Conservation (phyloP, 1,140 invertebrate species). For the Zaprionus taronus region DNA sequence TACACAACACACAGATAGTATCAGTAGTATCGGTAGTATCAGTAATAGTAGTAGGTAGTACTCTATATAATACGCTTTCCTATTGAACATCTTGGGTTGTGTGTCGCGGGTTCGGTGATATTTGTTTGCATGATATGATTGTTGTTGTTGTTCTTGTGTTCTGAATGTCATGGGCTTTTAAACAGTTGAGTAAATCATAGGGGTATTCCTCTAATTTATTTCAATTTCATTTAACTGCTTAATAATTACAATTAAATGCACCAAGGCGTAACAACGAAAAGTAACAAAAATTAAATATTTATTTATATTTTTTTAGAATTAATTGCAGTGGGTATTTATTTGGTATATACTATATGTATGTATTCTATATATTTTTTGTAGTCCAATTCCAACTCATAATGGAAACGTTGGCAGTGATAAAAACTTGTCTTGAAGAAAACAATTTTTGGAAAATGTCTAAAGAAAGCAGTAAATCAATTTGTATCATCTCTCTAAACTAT, state of each 20-base stretch:
- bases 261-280: conserved; percentile 20
- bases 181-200: conserved; percentile 18
- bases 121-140: conserved; percentile 74
- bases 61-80: neutral
- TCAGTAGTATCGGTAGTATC: neutral
- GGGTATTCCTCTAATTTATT: conserved; percentile 25
- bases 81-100: neutral
- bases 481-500: conserved; percentile 26
- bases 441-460: conserved; percentile 16
- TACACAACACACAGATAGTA: conserved; percentile 4
- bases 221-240: conserved; percentile 16
- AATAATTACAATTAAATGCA: conserved; percentile 30
- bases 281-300: conserved; percentile 9
- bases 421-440: conserved; percentile 19
- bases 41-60: neutral
- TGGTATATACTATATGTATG: conserved; percentile 5
- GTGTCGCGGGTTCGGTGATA: conserved; percentile 42
- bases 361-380: conserved; percentile 1
- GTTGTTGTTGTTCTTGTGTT: conserved; percentile 47
- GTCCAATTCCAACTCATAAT: conserved; percentile 4
- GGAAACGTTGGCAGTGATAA: conserved; percentile 70
- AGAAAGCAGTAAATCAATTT: conserved; percentile 25
- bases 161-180: conserved; percentile 59
- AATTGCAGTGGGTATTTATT: conserved; percentile 6
- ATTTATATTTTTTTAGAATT: conserved; percentile 1